Evolutionary conservation across 2,888 invertebrate genomes (phyloP), one percentile per base, ranked within the genome.

Genomic region (Tenthredo notha): DNA sequence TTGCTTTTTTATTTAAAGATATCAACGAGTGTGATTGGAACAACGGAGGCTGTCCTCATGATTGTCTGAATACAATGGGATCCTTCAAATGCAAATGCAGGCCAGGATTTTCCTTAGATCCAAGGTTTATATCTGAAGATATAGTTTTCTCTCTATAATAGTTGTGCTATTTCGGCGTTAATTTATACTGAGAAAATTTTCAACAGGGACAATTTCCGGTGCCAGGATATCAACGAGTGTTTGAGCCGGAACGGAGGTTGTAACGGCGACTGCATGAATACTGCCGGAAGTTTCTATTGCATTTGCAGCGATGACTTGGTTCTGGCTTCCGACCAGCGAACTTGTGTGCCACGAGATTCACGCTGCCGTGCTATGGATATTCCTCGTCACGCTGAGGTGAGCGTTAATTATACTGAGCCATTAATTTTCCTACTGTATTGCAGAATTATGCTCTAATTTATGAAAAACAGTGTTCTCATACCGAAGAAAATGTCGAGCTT

Each of bases 211-310:
- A 89, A 89, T 84, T 92, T 88, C 86, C 90, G 91, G 85, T 94
- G 94, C 87, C 88, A 92, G 86, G 93, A 93, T 86, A 88, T 92
- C 85, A 91, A 92, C 89, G 93, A 94, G 88, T 94, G 94, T 88
- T 86, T 90, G 86, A 91, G 89, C 82, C 91, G 87, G 84, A 91
- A 91, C 86, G 92, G 92, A n/a, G 94, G 93, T n/a, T 93, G 93
- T 87, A 90, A 89, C 86, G 92, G 92, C 72, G 90, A 92, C 86
- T 94, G 94, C 88, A 88, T 93, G 87, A 94, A 94, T 90, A 92
- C 92, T 12, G 88, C 88, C 84, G 93, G 93, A 89, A 92, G 92
- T 90, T 92, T 92, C 90, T 89, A 92, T 88, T 92, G 92, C 88
- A 89, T 88, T 72, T 94, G 94, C 87, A 90, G 90, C 85, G 92